Conservation (phyloP, 2,113 vertebrate species). For the Leptodactylus fuscus region DNA sequence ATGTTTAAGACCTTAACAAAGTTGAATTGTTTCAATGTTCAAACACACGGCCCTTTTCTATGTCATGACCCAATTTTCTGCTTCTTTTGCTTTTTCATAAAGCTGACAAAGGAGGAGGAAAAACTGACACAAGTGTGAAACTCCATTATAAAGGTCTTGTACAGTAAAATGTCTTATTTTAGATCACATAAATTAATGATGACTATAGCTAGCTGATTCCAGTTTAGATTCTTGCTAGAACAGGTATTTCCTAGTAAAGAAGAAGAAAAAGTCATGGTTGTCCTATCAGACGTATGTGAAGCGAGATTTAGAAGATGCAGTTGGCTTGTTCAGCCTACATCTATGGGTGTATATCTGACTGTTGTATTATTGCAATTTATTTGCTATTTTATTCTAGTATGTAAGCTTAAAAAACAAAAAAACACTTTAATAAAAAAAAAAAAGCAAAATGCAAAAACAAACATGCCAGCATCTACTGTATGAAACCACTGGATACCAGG, state of each 20-base stretch:
- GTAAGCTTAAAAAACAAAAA: too few species aligned
- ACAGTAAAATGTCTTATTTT: conserved; percentile 51
- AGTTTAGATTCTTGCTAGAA: conserved; percentile 8
- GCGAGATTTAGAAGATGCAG: too few species aligned
- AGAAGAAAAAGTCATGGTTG: background rate
- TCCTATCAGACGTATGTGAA: background rate
- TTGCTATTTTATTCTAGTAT: too few species aligned
- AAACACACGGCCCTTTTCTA: conserved; percentile 18
- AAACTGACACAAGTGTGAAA: conserved; percentile 41
- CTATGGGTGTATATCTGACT: too few species aligned
- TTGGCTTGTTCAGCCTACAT: too few species aligned
- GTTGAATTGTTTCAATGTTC: conserved; percentile 24
- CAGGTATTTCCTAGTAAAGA: background rate
- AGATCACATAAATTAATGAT: conserved; percentile 51
- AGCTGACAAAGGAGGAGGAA: conserved; percentile 41
- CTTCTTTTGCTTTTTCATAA: conserved; percentile 31
- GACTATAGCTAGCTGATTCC: conserved; percentile 33
- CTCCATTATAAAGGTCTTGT: conserved; percentile 43
- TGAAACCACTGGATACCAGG: background rate
- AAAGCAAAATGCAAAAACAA: too few species aligned
- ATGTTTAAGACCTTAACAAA: background rate
- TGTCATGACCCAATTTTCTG: conserved; percentile 43
- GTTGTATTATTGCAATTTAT: too few species aligned
- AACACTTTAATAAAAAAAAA: too few species aligned
- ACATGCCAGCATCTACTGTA: background rate